Conservation (phyloP, 2,888 invertebrate genomes). For the Conus canariensis region DNA sequence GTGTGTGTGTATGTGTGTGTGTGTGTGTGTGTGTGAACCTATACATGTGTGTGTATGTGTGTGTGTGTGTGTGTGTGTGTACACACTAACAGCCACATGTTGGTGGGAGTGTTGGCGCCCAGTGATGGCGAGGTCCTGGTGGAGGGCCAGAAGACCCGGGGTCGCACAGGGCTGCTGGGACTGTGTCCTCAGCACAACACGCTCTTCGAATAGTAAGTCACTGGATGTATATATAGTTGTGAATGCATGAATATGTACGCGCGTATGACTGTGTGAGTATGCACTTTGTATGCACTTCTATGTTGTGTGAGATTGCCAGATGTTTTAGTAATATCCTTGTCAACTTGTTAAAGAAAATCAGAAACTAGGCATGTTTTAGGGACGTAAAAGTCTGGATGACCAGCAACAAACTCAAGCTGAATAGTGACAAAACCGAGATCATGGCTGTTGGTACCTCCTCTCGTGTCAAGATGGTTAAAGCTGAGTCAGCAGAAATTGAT, state of each 20-base stretch:
- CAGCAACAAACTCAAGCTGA: too few relatives aligned
- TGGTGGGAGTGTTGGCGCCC: conserved; percentile 72
- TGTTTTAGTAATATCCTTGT: not conserved
- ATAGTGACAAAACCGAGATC: too few relatives aligned
- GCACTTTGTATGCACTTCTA: not conserved
- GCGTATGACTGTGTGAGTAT: not conserved
- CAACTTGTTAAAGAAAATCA: too few relatives aligned
- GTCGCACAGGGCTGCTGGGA: conserved; percentile 68
- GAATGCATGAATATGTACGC: not conserved
- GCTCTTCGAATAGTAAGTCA: conserved; percentile 78
- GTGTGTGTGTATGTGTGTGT: conserved; percentile 2
- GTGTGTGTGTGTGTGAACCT: not conserved
- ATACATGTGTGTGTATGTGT: not conserved
- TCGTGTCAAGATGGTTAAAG: too few relatives aligned
- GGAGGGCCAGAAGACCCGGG: conserved; percentile 54
- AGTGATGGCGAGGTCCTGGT: conserved; percentile 64
- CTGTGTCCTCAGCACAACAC: conserved; percentile 79
- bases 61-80: not conserved
- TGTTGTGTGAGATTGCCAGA: not conserved
- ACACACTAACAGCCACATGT: conserved; percentile 67
- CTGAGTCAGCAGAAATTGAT: too few relatives aligned
- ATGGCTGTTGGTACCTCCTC: too few relatives aligned
- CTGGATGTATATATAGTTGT: not conserved
- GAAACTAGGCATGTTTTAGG: too few relatives aligned
- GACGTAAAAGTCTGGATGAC: too few relatives aligned